phyloP scores from a whole-genome alignment of 2,113 vertebrate species.

The Balaenoptera acutorostrata region DNA sequence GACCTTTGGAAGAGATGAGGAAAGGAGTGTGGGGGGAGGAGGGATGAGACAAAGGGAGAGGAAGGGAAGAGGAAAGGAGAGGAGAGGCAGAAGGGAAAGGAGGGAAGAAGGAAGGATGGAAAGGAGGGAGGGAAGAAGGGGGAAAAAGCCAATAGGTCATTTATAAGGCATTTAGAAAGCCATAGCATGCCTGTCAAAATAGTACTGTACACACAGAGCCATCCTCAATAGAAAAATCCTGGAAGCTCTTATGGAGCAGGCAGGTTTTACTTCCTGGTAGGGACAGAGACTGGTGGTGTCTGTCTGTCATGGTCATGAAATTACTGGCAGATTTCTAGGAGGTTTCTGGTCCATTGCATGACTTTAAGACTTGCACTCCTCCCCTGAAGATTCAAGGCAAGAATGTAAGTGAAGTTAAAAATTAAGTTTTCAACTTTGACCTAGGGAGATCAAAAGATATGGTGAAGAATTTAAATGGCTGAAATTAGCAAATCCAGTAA shows the following conservation, averaged over 20 bases:
- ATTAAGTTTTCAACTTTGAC: conserved; percentile 5
- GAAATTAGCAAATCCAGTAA: not conserved
- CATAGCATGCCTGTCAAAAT: not conserved
- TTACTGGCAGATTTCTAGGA: not conserved
- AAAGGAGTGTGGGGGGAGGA: not conserved
- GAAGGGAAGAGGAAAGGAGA: not conserved
- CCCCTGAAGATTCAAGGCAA: not conserved
- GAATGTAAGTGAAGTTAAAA: conserved; percentile 33
- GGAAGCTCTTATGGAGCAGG: no score
- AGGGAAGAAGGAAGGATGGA: not conserved
- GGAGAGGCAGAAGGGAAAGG: not conserved
- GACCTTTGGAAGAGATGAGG: fast-evolving
- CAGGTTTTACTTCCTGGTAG: not conserved
- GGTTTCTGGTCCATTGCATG: not conserved
- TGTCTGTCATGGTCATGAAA: not conserved
- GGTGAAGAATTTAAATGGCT: not conserved
- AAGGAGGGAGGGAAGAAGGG: fast-evolving
- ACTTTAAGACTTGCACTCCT: not conserved
- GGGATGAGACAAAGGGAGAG: no score
- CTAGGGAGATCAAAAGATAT: not conserved
- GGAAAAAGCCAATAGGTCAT: not conserved
- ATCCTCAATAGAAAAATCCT: not conserved
- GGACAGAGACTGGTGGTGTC: not conserved
- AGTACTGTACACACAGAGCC: not conserved
- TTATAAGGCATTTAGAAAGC: not conserved